Evolutionary conservation across 2,113 vertebrate genomes (phyloP).

Genomic region (Aegotheles bennettii): DNA sequence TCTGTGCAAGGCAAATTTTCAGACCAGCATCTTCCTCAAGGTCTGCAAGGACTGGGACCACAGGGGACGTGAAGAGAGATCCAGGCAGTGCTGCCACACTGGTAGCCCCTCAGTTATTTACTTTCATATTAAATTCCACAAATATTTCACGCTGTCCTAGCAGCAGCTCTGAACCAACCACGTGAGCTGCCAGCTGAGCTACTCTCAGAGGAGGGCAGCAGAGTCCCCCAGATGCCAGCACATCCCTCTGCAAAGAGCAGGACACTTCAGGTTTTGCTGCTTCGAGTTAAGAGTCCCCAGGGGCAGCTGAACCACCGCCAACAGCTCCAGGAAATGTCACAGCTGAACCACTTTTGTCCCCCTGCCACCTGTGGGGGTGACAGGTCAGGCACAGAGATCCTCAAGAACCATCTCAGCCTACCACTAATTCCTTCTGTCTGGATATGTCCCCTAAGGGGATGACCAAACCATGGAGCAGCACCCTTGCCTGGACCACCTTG

Average conservation of each 20-base stretch:
- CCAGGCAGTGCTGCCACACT: not conserved
- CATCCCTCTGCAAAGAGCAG: not conserved
- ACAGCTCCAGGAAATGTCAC: not conserved
- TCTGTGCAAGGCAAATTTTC: not conserved
- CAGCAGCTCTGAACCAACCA: not conserved
- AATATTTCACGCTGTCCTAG: not conserved
- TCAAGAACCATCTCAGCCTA: not conserved
- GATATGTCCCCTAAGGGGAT: not conserved
- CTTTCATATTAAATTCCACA: not conserved
- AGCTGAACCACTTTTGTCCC: not conserved
- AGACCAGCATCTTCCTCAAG: not conserved
- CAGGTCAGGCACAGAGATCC: not conserved
- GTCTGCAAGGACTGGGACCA: not conserved
- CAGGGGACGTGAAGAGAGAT: not conserved
- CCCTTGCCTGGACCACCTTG: not conserved
- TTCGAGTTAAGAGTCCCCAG: not conserved
- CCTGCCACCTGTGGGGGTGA: not conserved
- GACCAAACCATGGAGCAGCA: not conserved
- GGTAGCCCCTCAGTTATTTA: not conserved
- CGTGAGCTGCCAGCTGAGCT: not conserved
- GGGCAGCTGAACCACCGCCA: not conserved
- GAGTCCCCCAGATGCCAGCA: not conserved
- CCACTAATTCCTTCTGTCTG: not conserved
- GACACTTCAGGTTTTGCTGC: too few relatives aligned
- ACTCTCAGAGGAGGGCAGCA: constrained; percentile 44